Percentiles rank a stretch among this genome's conserved stretches.
These are phyloP conservation scores for Channa argus DNA, from an alignment of 2,113 vertebrate species.

Conservation along the genomic window DNA sequence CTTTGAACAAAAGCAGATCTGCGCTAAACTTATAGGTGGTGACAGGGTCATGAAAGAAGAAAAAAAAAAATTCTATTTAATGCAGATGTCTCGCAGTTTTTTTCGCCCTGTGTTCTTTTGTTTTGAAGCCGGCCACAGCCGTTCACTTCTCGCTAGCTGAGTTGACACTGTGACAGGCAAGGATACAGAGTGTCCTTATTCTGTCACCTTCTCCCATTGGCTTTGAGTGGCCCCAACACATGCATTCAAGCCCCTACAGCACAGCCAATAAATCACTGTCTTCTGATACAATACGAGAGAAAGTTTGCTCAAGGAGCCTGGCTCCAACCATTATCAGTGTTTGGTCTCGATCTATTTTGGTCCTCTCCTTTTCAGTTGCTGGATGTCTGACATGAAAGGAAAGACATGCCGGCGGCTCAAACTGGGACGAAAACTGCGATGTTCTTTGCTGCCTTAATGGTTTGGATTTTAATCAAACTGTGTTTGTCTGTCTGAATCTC, in stretches of 20 bases:
- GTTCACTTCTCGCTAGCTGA: slow-evolving; percentile 60
- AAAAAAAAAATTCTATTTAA: slow-evolving; percentile 22
- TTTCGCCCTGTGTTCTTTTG: slow-evolving; percentile 32
- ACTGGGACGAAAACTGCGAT: slow-evolving; percentile 38
- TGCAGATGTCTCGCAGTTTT: slow-evolving; percentile 23
- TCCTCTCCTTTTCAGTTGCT: slow-evolving; percentile 37
- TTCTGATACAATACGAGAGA: slow-evolving; percentile 63
- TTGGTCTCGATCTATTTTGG: slow-evolving; percentile 62
- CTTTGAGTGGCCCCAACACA: slow-evolving; percentile 75
- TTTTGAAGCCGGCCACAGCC: slow-evolving; percentile 1
- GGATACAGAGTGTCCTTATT: slow-evolving; percentile 79
- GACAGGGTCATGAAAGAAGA: slow-evolving; percentile 7
- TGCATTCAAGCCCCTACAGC: slow-evolving; percentile 70
- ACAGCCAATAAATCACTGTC: slow-evolving; percentile 84
- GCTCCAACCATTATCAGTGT: slow-evolving; percentile 56
- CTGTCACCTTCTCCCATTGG: slow-evolving; percentile 80
- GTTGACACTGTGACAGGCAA: slow-evolving; percentile 73
- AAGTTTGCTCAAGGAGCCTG: slow-evolving; percentile 63
- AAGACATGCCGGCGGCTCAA: slow-evolving; percentile 35
- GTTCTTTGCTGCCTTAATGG: slow-evolving; percentile 22
- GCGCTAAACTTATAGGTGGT: neutral
- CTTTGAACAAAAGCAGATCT: neutral
- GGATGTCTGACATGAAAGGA: slow-evolving; percentile 56
- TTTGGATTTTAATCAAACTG: slow-evolving; percentile 23
- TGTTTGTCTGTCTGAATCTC: slow-evolving; percentile 12